Evolutionary conservation across 2,888 invertebrate genomes (phyloP).

Genomic region (Helobdella robusta): DNA sequence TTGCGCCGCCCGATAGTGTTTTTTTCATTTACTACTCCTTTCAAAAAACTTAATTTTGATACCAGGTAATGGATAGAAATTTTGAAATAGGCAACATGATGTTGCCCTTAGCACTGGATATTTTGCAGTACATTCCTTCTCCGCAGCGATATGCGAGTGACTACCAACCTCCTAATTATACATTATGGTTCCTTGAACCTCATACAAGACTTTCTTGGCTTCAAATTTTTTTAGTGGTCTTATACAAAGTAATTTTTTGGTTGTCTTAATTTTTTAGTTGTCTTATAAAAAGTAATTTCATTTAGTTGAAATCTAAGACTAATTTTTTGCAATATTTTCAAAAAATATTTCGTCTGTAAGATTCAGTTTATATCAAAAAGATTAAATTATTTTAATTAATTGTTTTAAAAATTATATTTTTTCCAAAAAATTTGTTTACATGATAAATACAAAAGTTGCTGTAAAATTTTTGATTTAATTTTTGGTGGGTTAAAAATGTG

Average conservation of each 20-base stretch:
- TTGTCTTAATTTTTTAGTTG: background rate
- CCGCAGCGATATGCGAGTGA: constrained; percentile 59
- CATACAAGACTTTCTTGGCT: constrained; percentile 84
- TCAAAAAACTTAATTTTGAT: background rate
- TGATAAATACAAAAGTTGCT: no score
- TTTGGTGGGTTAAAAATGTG: no score
- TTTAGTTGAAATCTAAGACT: no score
- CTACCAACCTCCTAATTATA: constrained; percentile 63
- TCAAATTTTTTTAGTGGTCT: constrained; percentile 76
- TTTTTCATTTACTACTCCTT: background rate
- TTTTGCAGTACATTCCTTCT: constrained; percentile 70
- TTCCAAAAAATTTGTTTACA: no score
- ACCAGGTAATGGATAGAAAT: constrained; percentile 76
- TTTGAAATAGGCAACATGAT: constrained; percentile 82
- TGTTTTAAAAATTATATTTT: no score
- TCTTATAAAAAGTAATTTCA: constrained; percentile 37
- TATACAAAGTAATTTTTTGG: constrained; percentile 74
- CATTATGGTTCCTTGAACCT: constrained; percentile 76
- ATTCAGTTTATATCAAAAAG: no score
- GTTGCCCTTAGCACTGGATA: constrained; percentile 66
- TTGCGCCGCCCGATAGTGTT: background rate
- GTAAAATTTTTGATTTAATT: no score
- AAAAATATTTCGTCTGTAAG: no score
- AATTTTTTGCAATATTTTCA: no score
- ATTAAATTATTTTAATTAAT: no score